These are phyloP conservation scores for Ditula angustiorana DNA, from an alignment of 2,888 invertebrate genomes.

Conservation along the genomic window DNA sequence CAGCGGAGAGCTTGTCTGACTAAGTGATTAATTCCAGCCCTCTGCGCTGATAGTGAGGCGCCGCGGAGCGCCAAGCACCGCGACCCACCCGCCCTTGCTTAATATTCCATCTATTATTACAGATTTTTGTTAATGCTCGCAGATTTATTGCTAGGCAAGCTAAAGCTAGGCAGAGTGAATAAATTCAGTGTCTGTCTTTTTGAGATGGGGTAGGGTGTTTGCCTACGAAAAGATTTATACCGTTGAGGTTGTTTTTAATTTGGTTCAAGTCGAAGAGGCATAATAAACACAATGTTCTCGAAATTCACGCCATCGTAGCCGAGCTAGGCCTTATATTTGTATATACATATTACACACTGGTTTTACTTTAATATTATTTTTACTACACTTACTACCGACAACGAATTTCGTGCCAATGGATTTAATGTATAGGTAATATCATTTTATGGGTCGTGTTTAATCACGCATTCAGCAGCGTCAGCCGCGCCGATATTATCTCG, in stretches of 20 bases:
- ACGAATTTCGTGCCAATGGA: constrained; percentile 22
- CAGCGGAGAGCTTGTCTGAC: constrained; percentile 73
- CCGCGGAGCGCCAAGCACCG: constrained; percentile 50
- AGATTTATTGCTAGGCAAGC: constrained; percentile 37
- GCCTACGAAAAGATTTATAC: constrained; percentile 27
- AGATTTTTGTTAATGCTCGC: constrained; percentile 39
- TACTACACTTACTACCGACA: constrained; percentile 13
- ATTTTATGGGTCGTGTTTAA: constrained; percentile 37
- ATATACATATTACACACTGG: neutral
- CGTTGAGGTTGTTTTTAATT: constrained; percentile 19
- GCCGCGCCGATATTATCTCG: constrained; percentile 41
- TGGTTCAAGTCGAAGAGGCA: constrained; percentile 1
- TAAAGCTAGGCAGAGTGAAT: constrained; percentile 33
- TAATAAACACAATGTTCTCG: neutral
- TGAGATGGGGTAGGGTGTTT: constrained; percentile 22
- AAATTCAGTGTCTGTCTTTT: constrained; percentile 28
- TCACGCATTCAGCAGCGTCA: constrained; percentile 35
- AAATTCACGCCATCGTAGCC: neutral
- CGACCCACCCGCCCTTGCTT: constrained; percentile 28
- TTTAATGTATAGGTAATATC: constrained; percentile 31
- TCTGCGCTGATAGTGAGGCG: constrained; percentile 64
- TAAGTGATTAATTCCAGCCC: constrained; percentile 76
- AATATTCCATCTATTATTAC: constrained; percentile 39
- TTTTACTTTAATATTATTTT: neutral
- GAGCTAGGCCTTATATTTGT: neutral